Percentiles rank a stretch among this genome's conserved stretches.
These are phyloP conservation scores for Parelbella ahira DNA, from an alignment of 2,888 invertebrate genomes.

Conservation along the genomic window DNA sequence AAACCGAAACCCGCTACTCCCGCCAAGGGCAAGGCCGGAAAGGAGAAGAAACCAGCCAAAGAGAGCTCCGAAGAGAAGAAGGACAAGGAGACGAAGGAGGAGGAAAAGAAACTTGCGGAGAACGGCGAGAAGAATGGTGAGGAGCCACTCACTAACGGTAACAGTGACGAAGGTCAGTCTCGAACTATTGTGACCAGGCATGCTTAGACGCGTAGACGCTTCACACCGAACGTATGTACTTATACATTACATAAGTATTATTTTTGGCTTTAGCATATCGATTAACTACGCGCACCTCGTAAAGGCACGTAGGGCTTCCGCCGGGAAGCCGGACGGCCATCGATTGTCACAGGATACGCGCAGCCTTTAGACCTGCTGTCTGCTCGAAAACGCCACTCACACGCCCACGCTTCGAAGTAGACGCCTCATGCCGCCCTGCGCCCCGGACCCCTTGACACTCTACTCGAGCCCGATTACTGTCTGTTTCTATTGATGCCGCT, in stretches of 20 bases:
- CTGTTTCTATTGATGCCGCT: too few species aligned
- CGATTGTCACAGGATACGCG: conserved; percentile 30
- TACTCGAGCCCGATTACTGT: too few species aligned
- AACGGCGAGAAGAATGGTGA: conserved; percentile 76
- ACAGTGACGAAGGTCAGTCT: conserved; percentile 79
- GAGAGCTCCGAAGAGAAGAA: conserved; percentile 86
- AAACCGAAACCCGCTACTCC: conserved; percentile 90
- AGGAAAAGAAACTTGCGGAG: conserved; percentile 70
- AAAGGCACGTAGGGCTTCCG: conserved; percentile 48
- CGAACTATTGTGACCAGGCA: conserved; percentile 59
- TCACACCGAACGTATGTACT: conserved; percentile 39
- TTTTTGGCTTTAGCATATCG: conserved; percentile 26
- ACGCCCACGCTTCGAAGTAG: conserved; percentile 21
- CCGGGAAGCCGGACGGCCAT: conserved; percentile 27
- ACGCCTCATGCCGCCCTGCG: too few species aligned
- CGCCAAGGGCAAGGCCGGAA: conserved; percentile 86
- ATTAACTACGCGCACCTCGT: conserved; percentile 64
- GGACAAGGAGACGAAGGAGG: conserved; percentile 79
- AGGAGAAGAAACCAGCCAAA: conserved; percentile 83
- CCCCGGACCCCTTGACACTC: too few species aligned
- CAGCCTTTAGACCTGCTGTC: conserved; percentile 59
- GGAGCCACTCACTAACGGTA: conserved; percentile 76
- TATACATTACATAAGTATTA: conserved; percentile 9
- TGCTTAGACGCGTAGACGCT: conserved; percentile 60
- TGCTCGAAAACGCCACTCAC: conserved; percentile 22